These are phyloP conservation scores for Pampus argenteus DNA, from an alignment of 2,797 vertebrate species.

Conservation along the genomic window DNA sequence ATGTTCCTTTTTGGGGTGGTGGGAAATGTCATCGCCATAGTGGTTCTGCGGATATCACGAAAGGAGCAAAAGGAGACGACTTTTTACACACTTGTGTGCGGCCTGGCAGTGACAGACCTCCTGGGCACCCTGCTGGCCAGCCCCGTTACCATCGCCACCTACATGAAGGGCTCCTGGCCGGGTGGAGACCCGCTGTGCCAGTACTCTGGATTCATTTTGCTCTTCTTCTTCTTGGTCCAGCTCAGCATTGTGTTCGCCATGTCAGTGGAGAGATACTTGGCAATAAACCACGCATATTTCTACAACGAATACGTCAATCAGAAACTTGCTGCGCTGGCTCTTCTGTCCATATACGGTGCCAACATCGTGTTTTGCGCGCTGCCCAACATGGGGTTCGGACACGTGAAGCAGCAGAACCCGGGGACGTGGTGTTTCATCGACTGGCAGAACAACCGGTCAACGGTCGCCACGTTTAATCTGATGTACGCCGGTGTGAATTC, in stretches of 20 bases:
- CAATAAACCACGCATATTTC: conserved; percentile 98
- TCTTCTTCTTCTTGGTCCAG: conserved; percentile 94
- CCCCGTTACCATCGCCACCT: conserved; percentile 96
- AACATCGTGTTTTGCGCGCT: conserved; percentile 94
- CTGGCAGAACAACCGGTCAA: conserved; percentile 87
- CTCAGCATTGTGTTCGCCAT: conserved; percentile 97
- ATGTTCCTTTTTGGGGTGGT: conserved; percentile 99
- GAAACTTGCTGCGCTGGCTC: conserved; percentile 88
- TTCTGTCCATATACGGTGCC: conserved; percentile 89
- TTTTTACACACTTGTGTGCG: conserved; percentile 97
- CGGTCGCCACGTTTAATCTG: conserved; percentile 88
- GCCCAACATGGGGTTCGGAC: conserved; percentile 90
- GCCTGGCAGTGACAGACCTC: conserved; percentile 94
- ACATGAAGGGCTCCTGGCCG: conserved; percentile 91
- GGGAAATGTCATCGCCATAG: conserved; percentile 94
- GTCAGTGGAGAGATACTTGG: conserved; percentile 96
- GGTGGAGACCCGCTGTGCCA: conserved; percentile 90
- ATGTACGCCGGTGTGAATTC: conserved; percentile 95
- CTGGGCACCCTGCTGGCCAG: conserved; percentile 94
- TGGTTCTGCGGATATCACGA: conserved; percentile 93
- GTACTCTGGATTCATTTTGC: conserved; percentile 96
- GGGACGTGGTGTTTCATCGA: conserved; percentile 96
- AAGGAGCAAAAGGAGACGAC: conserved; percentile 97
- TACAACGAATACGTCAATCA: conserved; percentile 95
- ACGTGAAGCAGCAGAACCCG: conserved; percentile 85